Evolutionary conservation across 2,888 invertebrate species (phyloP), one percentile per base, ranked within the genome.

Genomic region (Eupithecia pulchellata): DNA sequence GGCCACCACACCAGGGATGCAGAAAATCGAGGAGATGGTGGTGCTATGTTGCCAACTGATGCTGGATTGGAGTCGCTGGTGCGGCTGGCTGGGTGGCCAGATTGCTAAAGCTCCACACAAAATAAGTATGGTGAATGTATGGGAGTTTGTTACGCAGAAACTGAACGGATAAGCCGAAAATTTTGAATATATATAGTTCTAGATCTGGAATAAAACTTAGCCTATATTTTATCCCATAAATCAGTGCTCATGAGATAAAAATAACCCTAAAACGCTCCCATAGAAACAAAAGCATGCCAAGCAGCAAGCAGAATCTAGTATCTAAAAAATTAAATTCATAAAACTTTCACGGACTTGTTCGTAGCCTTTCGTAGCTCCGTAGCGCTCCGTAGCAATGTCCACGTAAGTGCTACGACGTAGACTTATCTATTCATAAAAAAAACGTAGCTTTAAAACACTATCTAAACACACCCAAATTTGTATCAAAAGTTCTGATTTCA

Each of bases 1-100:
- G 92, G 89, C 90, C 91, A 83, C 76, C 72, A 66, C 83, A 94
- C 92, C 87, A 93, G 94, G 94, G 86, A 82, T 76, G 62, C 92
- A 94, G 87, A 72, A 72, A 61, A 52, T 62, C 72, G 80, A 81
- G 77, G 85, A 79, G 82, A 73, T 87, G 79, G 72, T 78, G 75
- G 42, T 57, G 58, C 20, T 8, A 5, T 62, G 42, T 58, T 52
- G 61, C 64, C 67, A 69, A 36, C 73, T 73, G 29, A 29, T 64
- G 47, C 30, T 42, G 47, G 55, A 27, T 58, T 29, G 34, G 32
- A 17, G 13, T 47, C 25, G 52, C 25, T 61, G 11, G 17, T 63
- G 32, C 55, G 30, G 17, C 55, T 52, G 30, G 17, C 55, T 52
- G 32, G 25, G n/a, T 57, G 13, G 55, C 58, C 27, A 64, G 30